A percentile compares a stretch with the other conserved stretches of the same genome.
Conservation (phyloP, 2,888 invertebrate genomes). For the Lepetodrilus schrolli region DNA sequence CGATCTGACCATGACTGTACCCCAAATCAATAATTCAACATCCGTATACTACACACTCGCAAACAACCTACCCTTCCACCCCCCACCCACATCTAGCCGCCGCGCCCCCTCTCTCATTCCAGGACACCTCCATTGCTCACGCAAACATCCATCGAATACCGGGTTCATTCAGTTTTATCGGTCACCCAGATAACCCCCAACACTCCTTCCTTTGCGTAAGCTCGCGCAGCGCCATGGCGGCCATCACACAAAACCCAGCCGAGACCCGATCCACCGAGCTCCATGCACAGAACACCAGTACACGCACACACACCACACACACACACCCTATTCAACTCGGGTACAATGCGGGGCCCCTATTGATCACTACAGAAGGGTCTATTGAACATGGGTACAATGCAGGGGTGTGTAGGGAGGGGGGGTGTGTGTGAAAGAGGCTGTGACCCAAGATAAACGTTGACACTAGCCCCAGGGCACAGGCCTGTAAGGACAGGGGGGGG, state of each 20-base stretch:
- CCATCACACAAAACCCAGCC: neutral
- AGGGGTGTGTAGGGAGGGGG: no score
- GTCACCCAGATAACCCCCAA: neutral
- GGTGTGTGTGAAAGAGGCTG: neutral
- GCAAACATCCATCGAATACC: neutral
- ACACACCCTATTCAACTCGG: neutral
- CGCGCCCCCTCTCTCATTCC: conserved; percentile 15
- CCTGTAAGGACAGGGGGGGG: neutral
- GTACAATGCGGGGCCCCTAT: no score
- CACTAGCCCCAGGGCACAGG: neutral
- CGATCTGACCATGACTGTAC: neutral
- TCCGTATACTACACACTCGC: no score
- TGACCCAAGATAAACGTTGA: conserved; percentile 25
- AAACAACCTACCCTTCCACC: neutral
- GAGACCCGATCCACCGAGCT: neutral
- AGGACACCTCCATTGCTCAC: neutral
- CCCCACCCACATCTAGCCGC: neutral
- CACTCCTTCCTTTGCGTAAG: conserved; percentile 1
- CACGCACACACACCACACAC: neutral
- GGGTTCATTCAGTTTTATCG: conserved; percentile 25
- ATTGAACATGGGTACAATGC: no score
- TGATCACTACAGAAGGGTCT: no score
- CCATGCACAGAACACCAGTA: neutral
- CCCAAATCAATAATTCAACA: neutral
- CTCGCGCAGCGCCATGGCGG: neutral